Percentiles rank a stretch among this genome's conserved stretches.
These are phyloP conservation scores for Morbakka virulenta DNA, from an alignment of 30 jellyfish, hydroid and myxozoan species.

Conservation along the genomic window DNA sequence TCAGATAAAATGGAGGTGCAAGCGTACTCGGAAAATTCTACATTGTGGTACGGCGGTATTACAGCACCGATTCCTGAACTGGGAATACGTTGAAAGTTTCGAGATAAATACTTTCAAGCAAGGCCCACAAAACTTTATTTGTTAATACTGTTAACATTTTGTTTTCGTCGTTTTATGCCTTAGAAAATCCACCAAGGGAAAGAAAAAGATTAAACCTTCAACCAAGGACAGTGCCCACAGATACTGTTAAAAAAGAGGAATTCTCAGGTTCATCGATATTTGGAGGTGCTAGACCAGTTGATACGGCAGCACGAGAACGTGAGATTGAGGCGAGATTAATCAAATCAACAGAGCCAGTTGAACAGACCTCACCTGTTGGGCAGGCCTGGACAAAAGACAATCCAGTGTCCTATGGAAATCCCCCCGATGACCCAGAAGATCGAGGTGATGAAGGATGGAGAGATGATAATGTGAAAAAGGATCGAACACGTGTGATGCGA, in stretches of 20 bases:
- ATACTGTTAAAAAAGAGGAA: constrained; percentile 3
- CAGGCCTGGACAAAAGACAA: background rate
- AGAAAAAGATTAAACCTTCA: constrained; percentile 78
- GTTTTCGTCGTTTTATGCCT: too few relatives aligned
- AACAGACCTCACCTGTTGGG: background rate
- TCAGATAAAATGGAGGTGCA: too few relatives aligned
- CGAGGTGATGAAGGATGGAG: constrained; percentile 43
- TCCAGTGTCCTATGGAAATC: background rate
- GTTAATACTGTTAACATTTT: too few relatives aligned
- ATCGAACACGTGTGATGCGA: constrained; percentile 54
- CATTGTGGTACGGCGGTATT: too few relatives aligned
- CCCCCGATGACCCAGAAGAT: constrained; percentile 8
- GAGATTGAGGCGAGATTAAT: constrained; percentile 67
- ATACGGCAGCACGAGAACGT: constrained; percentile 82
- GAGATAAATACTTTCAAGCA: too few relatives aligned
- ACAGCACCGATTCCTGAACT: too few relatives aligned
- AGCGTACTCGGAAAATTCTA: too few relatives aligned
- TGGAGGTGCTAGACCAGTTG: constrained; percentile 98
- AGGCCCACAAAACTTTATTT: too few relatives aligned
- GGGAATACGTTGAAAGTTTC: too few relatives aligned
- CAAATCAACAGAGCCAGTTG: constrained; percentile 3
- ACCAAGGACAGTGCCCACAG: constrained; percentile 68
- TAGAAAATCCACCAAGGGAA: constrained; percentile 71
- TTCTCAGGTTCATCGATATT: constrained; percentile 63
- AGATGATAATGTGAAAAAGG: constrained; percentile 42